These are phyloP conservation scores for Merodon equestris DNA, from an alignment of 2,888 invertebrate species.

Conservation along the genomic window DNA sequence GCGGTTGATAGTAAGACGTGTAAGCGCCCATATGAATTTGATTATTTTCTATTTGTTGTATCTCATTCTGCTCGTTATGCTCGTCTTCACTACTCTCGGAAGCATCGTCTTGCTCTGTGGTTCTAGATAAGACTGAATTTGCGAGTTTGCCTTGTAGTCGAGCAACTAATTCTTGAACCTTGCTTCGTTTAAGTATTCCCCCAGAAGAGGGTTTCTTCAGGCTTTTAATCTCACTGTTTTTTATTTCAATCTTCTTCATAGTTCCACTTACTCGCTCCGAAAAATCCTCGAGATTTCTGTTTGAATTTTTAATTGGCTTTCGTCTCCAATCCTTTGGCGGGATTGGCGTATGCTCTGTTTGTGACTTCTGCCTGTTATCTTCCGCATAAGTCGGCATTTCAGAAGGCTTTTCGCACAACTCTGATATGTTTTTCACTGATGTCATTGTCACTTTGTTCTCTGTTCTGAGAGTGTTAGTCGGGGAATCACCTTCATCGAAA, in stretches of 20 bases:
- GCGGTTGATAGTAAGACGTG: conserved; percentile 56
- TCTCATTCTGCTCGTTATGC: conserved; percentile 70
- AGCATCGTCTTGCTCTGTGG: conserved; percentile 39
- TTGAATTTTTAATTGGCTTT: conserved; percentile 58
- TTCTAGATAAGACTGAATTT: conserved; percentile 38
- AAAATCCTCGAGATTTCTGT: conserved; percentile 43
- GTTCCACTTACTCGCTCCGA: conserved; percentile 58
- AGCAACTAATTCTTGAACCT: conserved; percentile 74
- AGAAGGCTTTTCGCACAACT: conserved; percentile 70
- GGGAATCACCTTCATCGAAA: conserved; percentile 70
- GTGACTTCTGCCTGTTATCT: conserved; percentile 47
- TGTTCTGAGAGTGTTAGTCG: conserved; percentile 69
- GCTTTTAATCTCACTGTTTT: conserved; percentile 71
- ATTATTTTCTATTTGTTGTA: conserved; percentile 52
- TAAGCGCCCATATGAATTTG: conserved; percentile 56
- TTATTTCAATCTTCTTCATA: conserved; percentile 70
- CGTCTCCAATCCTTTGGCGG: conserved; percentile 61
- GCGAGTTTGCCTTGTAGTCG: conserved; percentile 72
- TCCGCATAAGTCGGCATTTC: conserved; percentile 61
- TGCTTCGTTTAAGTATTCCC: conserved; percentile 70
- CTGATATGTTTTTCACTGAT: conserved; percentile 54
- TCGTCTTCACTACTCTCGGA: conserved; percentile 83
- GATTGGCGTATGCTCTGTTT: conserved; percentile 16
- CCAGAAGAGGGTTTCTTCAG: conserved; percentile 72
- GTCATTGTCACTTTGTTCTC: conserved; percentile 66